Percentiles rank a stretch among this genome's conserved stretches.
These are phyloP conservation scores for Eretmochelys imbricata DNA, from an alignment of 2,113 vertebrate species.

Conservation along the genomic window DNA sequence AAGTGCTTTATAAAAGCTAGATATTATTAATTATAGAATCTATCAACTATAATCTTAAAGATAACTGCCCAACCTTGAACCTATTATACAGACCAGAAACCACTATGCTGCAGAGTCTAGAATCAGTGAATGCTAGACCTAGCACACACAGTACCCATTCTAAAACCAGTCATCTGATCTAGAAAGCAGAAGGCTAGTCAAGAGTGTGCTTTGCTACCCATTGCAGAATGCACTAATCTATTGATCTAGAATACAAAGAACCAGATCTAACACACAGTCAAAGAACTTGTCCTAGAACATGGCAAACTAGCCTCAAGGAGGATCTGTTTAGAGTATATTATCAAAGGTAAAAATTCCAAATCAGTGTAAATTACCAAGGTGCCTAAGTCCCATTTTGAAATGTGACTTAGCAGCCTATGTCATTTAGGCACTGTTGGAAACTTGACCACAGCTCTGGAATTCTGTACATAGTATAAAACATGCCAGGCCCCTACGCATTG, in stretches of 20 bases:
- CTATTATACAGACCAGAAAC: too few relatives aligned
- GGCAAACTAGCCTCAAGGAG: fast-evolving
- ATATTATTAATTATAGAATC: not conserved
- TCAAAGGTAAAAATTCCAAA: not conserved
- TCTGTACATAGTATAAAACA: not conserved
- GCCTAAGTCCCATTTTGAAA: not conserved
- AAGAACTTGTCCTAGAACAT: not conserved
- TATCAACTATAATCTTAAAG: not conserved
- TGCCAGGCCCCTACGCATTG: not conserved
- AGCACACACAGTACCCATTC: not conserved
- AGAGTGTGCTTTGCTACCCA: not conserved
- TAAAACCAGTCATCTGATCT: not conserved
- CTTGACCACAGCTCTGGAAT: not conserved
- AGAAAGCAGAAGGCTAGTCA: not conserved
- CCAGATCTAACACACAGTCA: not conserved
- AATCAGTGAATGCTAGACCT: not conserved
- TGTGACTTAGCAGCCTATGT: not conserved
- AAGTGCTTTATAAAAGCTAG: too few relatives aligned
- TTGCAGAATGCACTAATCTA: not conserved
- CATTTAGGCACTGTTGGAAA: not conserved
- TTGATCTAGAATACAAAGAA: not conserved
- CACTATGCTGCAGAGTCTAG: not conserved
- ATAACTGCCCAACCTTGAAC: not conserved
- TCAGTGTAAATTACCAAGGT: not conserved
- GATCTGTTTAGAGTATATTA: not conserved